Base-by-base conservation (phyloP, 2,888 invertebrate genomes). In the Rhodophaea formosa region DNA sequence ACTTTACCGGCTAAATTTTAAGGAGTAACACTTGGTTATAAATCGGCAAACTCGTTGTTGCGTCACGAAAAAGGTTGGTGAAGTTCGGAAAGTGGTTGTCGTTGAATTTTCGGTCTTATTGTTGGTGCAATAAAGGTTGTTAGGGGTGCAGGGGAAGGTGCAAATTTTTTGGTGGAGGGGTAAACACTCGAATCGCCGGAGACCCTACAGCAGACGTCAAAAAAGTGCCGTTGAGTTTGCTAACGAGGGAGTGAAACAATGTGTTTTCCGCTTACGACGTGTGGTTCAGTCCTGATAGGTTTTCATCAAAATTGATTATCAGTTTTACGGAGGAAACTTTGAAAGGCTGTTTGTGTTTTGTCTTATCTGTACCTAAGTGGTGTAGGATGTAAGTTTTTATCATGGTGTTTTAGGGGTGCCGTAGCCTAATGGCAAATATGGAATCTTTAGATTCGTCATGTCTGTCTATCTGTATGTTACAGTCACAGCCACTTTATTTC, bases 171-270 rank as follows among this genome's bases (percentile, higher is more conserved):
- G 66, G 66, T 74, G 59, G 69, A 65, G 68, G 71, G 71, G 73
- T 73, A 79, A 81, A 79, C 77, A 81, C 80, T 85, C 76, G 79
- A 83, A 81, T 80, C 76, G 70, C 77, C 74, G 68, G 82, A 82
- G 80, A 81, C 80, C 84, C 82, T 84, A 82, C 74, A 80, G 81
- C 80, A 86, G 84, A 87, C 84, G 88, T 84, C 86, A 85, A 86
- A 87, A 88, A 88, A 86, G 82, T 82, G 79, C 75, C 75, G 76
- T 74, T 68, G 77, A 83, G 83, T 80, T 84, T 80, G 75, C 82
- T 88, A 88, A 87, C 88, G 87, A 87, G 86, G 74, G 75, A 75
- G 80, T 80, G 76, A 78, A 79, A 77, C 79, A 77, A 76, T 79
- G 76, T 83, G 75, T 79, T 74, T 75, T 86, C 82, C 75, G 72